Base-by-base conservation (phyloP, 2,797 vertebrate species). In the Emydoidea blandingii region DNA sequence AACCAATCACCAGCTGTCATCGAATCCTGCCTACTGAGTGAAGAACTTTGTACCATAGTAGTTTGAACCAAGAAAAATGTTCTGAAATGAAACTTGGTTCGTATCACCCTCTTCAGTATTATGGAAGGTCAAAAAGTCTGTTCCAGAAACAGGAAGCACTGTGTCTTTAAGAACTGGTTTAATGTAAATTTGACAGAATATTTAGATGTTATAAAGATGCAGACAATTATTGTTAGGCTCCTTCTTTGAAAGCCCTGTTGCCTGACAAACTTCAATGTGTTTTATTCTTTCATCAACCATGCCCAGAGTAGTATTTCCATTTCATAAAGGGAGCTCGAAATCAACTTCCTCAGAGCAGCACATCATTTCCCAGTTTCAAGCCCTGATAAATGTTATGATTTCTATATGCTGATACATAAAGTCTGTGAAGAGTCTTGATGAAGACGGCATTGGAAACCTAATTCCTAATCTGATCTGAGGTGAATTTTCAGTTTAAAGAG, bases 11-110 rank as follows among this genome's bases (percentile, higher is more conserved):
- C 14, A 92, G 84, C 92, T 94, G 68, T 94, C 37, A 76, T 41
- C 90, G 83, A 81, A 50, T 97, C 87, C 78, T 94, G 41, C 92
- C 94, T 92, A 62, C 74, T 85, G 83, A 96, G 88, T 81, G 79
- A 94, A 92, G 62, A 93, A 65, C 93, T 88, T 34, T 12, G 1
- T 92, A 85, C 94, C 2, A 31, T 81, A 94, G 54, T 92, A 68
- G 91, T 95, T 90, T 84, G 94, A 82, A 94, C 7, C 34, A 83
- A 68, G 62, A 44, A 94, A 90, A 95, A 83, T 25, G 83, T 47
- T 49, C 14, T 78, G 44, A 78, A 49, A 89, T 91, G 80, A 93
- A 89, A 91, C 44, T 87, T 92, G 6, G 81, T 31, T 86, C 83
- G 31, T 87, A 85, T 94, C 94, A 94, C 74, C 79, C 93, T 89